Conservation (phyloP, 2,888 invertebrate genomes). For the Polymixis flavicincta region DNA sequence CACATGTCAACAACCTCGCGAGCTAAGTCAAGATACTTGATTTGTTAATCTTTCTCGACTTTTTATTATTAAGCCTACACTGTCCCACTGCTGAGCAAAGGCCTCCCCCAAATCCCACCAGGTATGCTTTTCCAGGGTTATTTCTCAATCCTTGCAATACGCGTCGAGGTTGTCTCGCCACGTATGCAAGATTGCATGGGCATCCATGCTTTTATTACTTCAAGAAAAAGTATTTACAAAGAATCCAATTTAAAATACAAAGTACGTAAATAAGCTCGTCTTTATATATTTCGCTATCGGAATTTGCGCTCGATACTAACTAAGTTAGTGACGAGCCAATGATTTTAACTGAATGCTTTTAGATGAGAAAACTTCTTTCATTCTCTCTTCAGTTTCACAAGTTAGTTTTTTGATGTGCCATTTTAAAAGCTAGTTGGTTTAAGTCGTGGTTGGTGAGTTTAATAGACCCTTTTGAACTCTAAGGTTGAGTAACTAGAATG, state of each 20-base stretch:
- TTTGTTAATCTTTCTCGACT: no score
- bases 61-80: no score
- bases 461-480: constrained; percentile 19
- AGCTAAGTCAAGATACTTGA: no score
- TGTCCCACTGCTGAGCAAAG: no score
- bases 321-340: constrained; percentile 43
- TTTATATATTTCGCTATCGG: constrained; percentile 34
- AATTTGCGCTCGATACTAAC: constrained; percentile 35
- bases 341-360: constrained; percentile 50
- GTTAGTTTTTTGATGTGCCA: constrained; percentile 35
- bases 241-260: not conserved
- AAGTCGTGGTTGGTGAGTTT: constrained; percentile 29
- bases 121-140: no score
- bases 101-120: no score
- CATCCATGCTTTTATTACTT: not conserved
- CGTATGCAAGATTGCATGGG: no score
- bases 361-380: constrained; percentile 56
- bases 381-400: constrained; percentile 24
- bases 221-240: not conserved
- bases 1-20: no score
- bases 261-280: constrained; percentile 5
- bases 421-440: constrained; percentile 21
- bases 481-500: not conserved
- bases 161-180: no score
- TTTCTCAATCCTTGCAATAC: no score